phyloP scores from a whole-genome alignment of 2,888 invertebrate genomes.

The Eurytoma californica region DNA sequence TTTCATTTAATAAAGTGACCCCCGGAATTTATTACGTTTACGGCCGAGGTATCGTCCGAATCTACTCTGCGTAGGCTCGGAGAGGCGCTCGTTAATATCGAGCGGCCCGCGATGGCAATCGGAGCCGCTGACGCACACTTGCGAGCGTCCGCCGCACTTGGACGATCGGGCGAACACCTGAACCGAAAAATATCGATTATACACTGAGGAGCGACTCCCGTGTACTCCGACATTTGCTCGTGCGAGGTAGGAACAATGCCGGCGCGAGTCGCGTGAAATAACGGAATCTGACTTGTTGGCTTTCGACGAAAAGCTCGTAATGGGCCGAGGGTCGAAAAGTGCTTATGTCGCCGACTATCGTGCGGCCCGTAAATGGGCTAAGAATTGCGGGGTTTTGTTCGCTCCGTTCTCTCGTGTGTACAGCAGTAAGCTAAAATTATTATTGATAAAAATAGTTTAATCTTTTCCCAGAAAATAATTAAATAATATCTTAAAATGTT shows the following conservation, averaged over 20 bases:
- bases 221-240: background rate
- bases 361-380: too few relatives aligned
- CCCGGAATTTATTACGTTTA: too few relatives aligned
- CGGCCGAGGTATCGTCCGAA: too few relatives aligned
- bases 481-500: too few relatives aligned
- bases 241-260: background rate
- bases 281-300: background rate
- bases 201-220: background rate
- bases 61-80: too few relatives aligned
- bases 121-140: conserved; percentile 26
- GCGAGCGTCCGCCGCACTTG: background rate
- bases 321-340: background rate
- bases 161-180: conserved; percentile 15
- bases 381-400: too few relatives aligned
- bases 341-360: too few relatives aligned
- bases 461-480: too few relatives aligned
- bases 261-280: background rate
- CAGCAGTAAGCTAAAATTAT: too few relatives aligned
- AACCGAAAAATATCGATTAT: conserved; percentile 47
- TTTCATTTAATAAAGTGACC: too few relatives aligned
- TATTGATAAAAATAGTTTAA: too few relatives aligned
- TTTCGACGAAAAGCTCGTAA: conserved; percentile 3
- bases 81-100: conserved; percentile 38
- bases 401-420: too few relatives aligned
- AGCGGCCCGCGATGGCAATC: conserved; percentile 14